Evolutionary conservation across 2,113 vertebrate genomes (phyloP), one percentile per base, ranked within the genome.

Genomic region (Melanostigma gelatinosum): DNA sequence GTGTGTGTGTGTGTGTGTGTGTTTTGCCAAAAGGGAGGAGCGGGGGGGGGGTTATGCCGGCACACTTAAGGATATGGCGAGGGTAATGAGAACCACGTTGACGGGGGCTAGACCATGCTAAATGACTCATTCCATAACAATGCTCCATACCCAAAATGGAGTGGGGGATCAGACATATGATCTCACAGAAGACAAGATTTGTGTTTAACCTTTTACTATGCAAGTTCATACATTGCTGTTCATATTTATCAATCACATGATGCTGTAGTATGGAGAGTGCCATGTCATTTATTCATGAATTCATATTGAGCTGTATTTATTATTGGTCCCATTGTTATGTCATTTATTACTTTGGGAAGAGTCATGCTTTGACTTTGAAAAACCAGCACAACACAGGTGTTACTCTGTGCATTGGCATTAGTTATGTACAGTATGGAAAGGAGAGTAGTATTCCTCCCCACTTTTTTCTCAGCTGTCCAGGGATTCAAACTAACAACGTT

Each of bases 51-150:
- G 46, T 74, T 79, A 77, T 88, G 80, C 82, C 75, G 83, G 76
- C 13, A 55, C 64, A 74, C 57, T 78, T 61, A 62, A 58, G 86
- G 84, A 81, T 85, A 80, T 83, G 84, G 79, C 22, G 64, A 84
- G 80, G 85, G 79, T 89, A 88, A 91, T 89, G 78, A 91, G 88
- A 89, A 87, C 75, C 84, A 87, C 85, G 83, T 66, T 86, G 72
- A 57, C 8, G 55, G 72, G 75, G 77, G 62, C 81, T 78, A 81
- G 78, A 71, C 82, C 80, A 76, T 55, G 27, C 60, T 79, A 58
- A 82, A 80, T 88, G 81, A 86, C 76, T 90, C 90, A 88, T 80
- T 79, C 80, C 24, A 57, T 77, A 81, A 84, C 72, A 80, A 87
- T 85, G 86, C 77, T 89, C 50, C 67, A 27, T 72, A 82, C 64